Percentiles rank a stretch among this genome's conserved stretches.
Evolutionary conservation across 2,113 vertebrate genomes (phyloP).

Genomic region (Ovis canadensis): DNA sequence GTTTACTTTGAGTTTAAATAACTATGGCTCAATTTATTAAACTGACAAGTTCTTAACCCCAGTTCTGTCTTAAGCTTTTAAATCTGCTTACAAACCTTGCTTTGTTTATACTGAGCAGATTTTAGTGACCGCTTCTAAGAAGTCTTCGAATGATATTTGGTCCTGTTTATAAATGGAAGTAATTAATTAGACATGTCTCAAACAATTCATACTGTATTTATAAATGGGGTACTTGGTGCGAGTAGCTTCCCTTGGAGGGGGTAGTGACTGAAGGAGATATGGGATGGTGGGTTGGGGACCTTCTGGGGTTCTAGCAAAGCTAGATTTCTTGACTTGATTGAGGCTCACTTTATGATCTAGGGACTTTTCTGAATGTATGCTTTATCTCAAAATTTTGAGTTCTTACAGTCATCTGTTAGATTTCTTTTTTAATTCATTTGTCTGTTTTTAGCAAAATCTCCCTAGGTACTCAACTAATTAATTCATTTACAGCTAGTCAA

Average conservation of each 20-base stretch:
- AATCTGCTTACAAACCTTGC: conserved; percentile 1
- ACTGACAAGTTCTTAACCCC: background rate
- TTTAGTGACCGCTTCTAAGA: background rate
- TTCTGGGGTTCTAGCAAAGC: background rate
- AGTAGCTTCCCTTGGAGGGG: background rate
- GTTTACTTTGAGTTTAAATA: conserved; percentile 15
- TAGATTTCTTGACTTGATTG: background rate
- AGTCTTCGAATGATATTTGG: background rate
- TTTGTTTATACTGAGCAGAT: conserved; percentile 3
- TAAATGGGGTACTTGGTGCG: background rate
- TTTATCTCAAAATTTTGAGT: background rate
- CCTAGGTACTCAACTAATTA: background rate
- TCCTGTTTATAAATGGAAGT: background rate
- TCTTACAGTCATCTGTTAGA: background rate
- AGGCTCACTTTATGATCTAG: background rate
- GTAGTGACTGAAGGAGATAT: background rate
- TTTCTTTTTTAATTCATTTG: background rate
- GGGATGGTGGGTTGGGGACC: too few species aligned
- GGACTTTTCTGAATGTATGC: background rate
- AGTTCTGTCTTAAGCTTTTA: background rate
- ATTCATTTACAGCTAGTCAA: background rate
- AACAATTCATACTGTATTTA: background rate
- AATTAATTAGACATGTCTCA: background rate
- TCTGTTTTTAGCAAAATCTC: conserved; percentile 1
- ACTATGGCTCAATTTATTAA: background rate